phyloP scores from a whole-genome alignment of 2,113 vertebrate species.

The Nesospiza acunhae region DNA sequence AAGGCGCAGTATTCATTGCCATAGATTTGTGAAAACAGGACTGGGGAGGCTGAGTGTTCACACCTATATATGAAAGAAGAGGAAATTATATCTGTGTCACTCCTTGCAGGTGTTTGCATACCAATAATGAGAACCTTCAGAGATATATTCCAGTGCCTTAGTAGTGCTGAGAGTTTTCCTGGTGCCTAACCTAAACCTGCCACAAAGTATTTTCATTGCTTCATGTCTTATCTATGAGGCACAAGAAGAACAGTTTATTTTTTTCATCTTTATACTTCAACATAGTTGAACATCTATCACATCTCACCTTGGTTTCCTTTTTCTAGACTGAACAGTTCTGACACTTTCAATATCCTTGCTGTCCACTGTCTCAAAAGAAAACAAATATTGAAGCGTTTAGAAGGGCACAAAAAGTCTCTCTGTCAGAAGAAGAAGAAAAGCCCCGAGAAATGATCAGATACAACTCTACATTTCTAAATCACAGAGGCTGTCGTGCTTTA shows the following conservation, averaged over 20 bases:
- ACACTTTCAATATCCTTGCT: neutral
- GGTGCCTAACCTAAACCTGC: neutral
- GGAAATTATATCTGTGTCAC: neutral
- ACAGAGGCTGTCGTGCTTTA: neutral
- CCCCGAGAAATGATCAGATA: neutral
- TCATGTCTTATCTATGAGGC: neutral
- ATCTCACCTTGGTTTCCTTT: neutral
- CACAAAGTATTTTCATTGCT: neutral
- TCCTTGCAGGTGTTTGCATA: neutral
- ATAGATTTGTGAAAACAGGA: neutral
- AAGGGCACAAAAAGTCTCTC: neutral
- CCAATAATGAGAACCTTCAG: neutral
- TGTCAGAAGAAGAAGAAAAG: neutral
- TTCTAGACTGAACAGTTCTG: neutral
- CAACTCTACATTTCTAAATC: neutral
- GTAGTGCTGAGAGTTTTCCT: neutral
- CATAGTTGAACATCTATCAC: neutral
- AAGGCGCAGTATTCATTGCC: neutral
- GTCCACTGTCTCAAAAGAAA: conserved; percentile 12
- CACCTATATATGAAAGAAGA: neutral
- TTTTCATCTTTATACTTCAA: neutral
- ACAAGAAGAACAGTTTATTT: neutral
- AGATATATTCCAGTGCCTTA: neutral
- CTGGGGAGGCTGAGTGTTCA: neutral
- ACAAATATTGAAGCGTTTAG: neutral